Evolutionary conservation across 2,113 vertebrate species (phyloP), one percentile per base, ranked within the genome.

Genomic region (Nothoprocta pentlandii): DNA sequence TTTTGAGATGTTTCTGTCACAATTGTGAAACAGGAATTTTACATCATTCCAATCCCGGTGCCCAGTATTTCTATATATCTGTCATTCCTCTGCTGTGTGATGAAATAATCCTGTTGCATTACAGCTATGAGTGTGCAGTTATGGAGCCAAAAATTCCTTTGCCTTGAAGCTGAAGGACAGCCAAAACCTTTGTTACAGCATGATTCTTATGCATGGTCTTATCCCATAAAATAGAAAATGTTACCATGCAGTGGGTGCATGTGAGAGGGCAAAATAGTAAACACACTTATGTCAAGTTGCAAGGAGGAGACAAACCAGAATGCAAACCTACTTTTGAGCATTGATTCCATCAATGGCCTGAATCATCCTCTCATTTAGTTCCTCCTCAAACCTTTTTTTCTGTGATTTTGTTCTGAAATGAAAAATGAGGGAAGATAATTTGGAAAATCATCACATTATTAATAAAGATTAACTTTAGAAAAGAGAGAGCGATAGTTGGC

Each of bases 291-390:
- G 22, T 39, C 30, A 71, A 95, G 47, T 5, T 84, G 54, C 80
- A 34, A 12, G 23, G 51, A 56, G 34, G 56, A 81, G 34, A 66
- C 6, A 81, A 70, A 10, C 67, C 30, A 75, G 16, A 32, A 85
- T 26, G n/a, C 34, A 89, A 83, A 94, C 98, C 94, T 98, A 99
- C 99, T 99, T 99, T 93, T 99, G 99, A 66, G 99, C 99, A 91
- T 99, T 99, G 96, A 99, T 99, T 75, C 99, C 99, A 90, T 99
- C 99, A 93, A 99, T 99, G 16, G 99, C 99, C 94, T 98, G 98
- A 94, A 99, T 99, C 99, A 99, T 99, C 79, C 99, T 98, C 97
- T 99, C 99, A 47, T 99, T 99, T 77, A 99, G 92, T 79, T 99
- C 99, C 90, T 99, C 99, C 96, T 99, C 99, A 98, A 99, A 99